Evolutionary conservation across 2,888 invertebrate genomes (phyloP).

Genomic region (Pyrgus malvae): DNA sequence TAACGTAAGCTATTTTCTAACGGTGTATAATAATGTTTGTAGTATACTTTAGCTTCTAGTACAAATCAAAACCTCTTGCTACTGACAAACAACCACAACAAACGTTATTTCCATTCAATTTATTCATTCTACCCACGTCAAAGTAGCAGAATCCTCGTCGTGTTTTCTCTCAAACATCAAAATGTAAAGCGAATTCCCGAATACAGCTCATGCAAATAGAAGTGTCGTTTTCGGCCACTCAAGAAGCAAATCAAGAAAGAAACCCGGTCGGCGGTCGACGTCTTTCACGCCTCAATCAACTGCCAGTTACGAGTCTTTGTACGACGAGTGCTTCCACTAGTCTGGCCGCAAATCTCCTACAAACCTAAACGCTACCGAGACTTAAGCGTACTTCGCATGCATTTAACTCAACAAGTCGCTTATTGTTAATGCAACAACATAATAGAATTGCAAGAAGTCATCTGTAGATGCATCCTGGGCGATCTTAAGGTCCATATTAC

Average conservation of each 20-base stretch:
- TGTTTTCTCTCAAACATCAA: conserved; percentile 28
- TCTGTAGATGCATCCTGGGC: conserved; percentile 38
- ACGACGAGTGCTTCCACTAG: conserved; percentile 57
- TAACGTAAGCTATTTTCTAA: no score
- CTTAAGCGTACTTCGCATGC: conserved; percentile 13
- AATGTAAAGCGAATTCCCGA: conserved; percentile 56
- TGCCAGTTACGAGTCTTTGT: conserved; percentile 71
- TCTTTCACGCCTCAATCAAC: conserved; percentile 80
- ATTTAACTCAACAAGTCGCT: conserved; percentile 25
- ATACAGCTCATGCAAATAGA: conserved; percentile 76
- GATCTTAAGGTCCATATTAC: conserved; percentile 70
- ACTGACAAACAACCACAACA: conserved; percentile 6
- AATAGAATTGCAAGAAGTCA: background rate
- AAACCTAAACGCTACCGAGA: conserved; percentile 37
- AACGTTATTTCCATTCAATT: conserved; percentile 25
- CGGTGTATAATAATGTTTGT: no score
- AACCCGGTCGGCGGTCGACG: conserved; percentile 68
- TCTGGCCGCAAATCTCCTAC: conserved; percentile 53
- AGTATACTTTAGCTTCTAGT: no score
- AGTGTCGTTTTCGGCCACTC: conserved; percentile 77
- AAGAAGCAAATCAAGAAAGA: conserved; percentile 79
- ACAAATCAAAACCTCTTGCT: no score
- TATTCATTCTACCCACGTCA: conserved; percentile 28
- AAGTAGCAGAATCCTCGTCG: conserved; percentile 21
- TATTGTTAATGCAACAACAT: conserved; percentile 21